phyloP scores from a whole-genome alignment of 1,140 invertebrate species.

The Sycobia sp. region DNA sequence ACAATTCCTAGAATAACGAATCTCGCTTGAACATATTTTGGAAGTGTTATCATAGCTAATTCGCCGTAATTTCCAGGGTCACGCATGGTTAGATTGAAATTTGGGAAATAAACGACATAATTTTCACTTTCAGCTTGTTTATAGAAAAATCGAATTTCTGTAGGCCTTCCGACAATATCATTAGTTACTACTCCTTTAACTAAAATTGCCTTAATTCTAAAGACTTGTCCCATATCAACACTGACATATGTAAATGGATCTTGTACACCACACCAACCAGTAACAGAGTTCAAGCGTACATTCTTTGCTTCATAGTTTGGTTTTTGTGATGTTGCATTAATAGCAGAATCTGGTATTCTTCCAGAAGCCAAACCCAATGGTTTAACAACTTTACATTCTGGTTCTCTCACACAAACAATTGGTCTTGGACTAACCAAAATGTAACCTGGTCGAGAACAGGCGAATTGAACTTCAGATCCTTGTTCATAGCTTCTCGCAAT shows the following conservation, averaged over 20 bases:
- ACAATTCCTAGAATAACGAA: conserved; percentile 94
- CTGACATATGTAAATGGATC: conserved; percentile 95
- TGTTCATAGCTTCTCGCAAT: conserved; percentile 91
- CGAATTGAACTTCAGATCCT: conserved; percentile 87
- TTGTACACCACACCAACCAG: conserved; percentile 93
- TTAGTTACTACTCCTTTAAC: conserved; percentile 94
- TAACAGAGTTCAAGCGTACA: conserved; percentile 89
- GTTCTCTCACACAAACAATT: conserved; percentile 88
- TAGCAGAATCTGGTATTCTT: conserved; percentile 91
- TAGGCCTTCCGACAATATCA: conserved; percentile 91
- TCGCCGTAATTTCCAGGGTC: conserved; percentile 94
- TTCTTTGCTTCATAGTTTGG: conserved; percentile 91
- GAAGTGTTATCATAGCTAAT: conserved; percentile 92
- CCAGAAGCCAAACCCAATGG: conserved; percentile 91
- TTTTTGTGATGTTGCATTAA: conserved; percentile 92
- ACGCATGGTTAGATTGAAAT: conserved; percentile 90
- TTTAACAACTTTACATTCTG: conserved; percentile 91
- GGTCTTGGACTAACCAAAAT: conserved; percentile 89
- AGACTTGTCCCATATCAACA: conserved; percentile 89
- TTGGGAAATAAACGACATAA: conserved; percentile 95
- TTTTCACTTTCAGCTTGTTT: conserved; percentile 92
- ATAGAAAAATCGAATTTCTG: conserved; percentile 96
- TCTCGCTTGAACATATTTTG: conserved; percentile 89
- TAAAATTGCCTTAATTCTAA: conserved; percentile 87
- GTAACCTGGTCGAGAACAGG: conserved; percentile 89